These are phyloP conservation scores for Boleophthalmus pectinirostris DNA, from an alignment of 2,113 vertebrate species.

Conservation along the genomic window DNA sequence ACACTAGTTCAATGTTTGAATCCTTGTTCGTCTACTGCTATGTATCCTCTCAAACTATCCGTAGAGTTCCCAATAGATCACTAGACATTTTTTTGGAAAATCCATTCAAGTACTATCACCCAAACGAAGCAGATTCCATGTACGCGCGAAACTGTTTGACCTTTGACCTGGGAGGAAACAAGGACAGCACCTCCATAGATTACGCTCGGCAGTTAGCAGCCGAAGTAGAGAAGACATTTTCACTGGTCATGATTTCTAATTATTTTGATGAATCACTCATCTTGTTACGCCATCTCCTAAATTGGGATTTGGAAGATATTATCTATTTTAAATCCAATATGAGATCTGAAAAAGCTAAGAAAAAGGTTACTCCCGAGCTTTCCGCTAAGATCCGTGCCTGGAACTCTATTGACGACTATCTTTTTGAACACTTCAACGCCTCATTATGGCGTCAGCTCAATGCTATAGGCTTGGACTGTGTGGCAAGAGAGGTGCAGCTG, in stretches of 20 bases:
- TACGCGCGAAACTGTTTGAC: conserved; percentile 84
- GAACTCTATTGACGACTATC: conserved; percentile 81
- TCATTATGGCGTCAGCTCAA: conserved; percentile 81
- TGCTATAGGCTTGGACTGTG: conserved; percentile 72
- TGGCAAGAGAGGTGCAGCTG: conserved; percentile 78
- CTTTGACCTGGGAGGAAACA: conserved; percentile 85
- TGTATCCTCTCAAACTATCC: conserved; percentile 82
- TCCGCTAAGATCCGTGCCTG: conserved; percentile 76
- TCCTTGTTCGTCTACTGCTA: conserved; percentile 88
- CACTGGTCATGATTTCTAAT: conserved; percentile 88
- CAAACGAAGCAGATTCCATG: conserved; percentile 80
- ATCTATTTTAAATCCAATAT: conserved; percentile 87
- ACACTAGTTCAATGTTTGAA: conserved; percentile 87
- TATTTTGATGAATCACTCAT: conserved; percentile 88
- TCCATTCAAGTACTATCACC: conserved; percentile 81
- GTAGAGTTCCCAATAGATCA: conserved; percentile 82
- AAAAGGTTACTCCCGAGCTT: conserved; percentile 67
- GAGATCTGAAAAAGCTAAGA: conserved; percentile 76
- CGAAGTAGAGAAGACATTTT: conserved; percentile 80
- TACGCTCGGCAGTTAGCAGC: conserved; percentile 77
- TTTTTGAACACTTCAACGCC: conserved; percentile 86
- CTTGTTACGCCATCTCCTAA: conserved; percentile 82
- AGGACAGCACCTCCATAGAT: conserved; percentile 67
- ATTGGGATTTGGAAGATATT: conserved; percentile 86
- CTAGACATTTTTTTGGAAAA: conserved; percentile 79